Evolutionary conservation across 2,888 invertebrate species (phyloP).

Genomic region (Heliconius ethilla): DNA sequence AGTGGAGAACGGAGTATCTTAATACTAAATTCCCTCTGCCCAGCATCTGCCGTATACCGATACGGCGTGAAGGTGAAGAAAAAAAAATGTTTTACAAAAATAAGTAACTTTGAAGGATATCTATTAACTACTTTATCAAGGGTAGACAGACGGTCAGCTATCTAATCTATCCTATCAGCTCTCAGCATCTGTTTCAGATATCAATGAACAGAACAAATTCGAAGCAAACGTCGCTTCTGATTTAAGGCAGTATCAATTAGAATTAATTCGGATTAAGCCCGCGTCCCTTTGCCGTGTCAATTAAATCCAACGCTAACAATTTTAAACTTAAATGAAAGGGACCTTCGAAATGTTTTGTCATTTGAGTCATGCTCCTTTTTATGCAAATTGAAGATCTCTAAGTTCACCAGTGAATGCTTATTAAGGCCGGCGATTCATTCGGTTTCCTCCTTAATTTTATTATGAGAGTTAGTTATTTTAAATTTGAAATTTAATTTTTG

Average conservation of each 20-base stretch:
- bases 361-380: conserved; percentile 74
- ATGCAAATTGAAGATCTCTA: conserved; percentile 73
- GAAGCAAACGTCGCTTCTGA: conserved; percentile 49
- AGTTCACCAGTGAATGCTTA: conserved; percentile 63
- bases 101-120: neutral
- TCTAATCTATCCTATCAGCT: neutral
- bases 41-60: too few relatives aligned
- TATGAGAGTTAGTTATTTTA: conserved; percentile 73
- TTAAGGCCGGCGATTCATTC: conserved; percentile 66
- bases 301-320: conserved; percentile 71
- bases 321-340: conserved; percentile 77
- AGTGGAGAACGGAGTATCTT: too few relatives aligned
- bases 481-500: conserved; percentile 65
- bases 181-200: conserved; percentile 27
- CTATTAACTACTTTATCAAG: neutral
- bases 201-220: conserved; percentile 39
- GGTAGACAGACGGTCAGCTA: conserved; percentile 5
- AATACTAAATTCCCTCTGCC: too few relatives aligned
- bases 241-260: conserved; percentile 62
- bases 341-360: conserved; percentile 73
- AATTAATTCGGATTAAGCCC: conserved; percentile 66
- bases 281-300: conserved; percentile 63
- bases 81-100: neutral
- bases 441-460: conserved; percentile 67
- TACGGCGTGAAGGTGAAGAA: neutral